phyloP scores from a whole-genome alignment of 2,113 vertebrate species.

The Condylura cristata region DNA sequence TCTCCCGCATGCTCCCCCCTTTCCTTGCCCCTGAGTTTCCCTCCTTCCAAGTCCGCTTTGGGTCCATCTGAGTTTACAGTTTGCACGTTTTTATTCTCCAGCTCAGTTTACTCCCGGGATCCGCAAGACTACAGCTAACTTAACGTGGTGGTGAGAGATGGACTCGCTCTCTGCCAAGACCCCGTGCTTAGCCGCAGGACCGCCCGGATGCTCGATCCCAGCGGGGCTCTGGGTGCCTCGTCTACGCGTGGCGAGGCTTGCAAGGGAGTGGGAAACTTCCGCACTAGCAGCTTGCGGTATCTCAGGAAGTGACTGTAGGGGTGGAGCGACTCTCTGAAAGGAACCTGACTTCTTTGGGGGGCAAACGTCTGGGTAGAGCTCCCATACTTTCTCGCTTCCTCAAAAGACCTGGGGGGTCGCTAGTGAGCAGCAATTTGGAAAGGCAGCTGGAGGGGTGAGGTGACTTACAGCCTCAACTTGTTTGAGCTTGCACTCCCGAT shows the following conservation, averaged over 20 bases:
- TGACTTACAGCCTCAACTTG: not conserved
- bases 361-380: rapidly evolving
- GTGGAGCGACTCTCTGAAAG: not conserved
- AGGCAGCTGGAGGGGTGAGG: rapidly evolving
- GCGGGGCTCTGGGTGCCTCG: not conserved
- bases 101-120: not conserved
- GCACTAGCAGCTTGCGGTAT: rapidly evolving
- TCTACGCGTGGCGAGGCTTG: not conserved
- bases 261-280: not conserved
- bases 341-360: not conserved
- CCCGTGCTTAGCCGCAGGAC: no score
- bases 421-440: not conserved
- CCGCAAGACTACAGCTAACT: not conserved
- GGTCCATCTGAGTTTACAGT: not conserved
- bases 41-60: not conserved
- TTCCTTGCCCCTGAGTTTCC: not conserved
- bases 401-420: slow-evolving; percentile 38
- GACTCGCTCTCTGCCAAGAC: rapidly evolving
- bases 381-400: not conserved
- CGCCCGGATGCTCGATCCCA: rapidly evolving
- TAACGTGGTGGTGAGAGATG: not conserved
- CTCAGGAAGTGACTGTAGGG: rapidly evolving
- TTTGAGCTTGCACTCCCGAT: rapidly evolving
- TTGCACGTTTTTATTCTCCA: not conserved
- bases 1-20: not conserved